Evolutionary conservation across 2,888 invertebrate genomes (phyloP).

Genomic region (Drosophila anomalipes): DNA sequence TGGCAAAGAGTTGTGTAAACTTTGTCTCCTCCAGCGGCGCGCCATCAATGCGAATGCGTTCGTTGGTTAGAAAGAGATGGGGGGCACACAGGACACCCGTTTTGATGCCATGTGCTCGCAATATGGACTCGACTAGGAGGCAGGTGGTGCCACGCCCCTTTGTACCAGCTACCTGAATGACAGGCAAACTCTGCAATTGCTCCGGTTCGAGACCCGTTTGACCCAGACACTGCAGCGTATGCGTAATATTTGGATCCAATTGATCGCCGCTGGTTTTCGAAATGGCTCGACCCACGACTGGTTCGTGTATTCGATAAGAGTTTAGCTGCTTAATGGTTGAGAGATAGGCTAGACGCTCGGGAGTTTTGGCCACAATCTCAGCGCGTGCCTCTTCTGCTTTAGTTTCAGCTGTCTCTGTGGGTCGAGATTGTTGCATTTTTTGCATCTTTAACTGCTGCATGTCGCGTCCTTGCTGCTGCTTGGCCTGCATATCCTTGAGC

Average conservation of each 20-base stretch:
- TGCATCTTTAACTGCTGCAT: slow-evolving; percentile 55
- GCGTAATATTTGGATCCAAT: slow-evolving; percentile 51
- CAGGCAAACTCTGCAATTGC: slow-evolving; percentile 52
- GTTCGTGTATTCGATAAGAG: slow-evolving; percentile 48
- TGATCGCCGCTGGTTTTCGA: slow-evolving; percentile 24
- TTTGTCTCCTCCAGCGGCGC: slow-evolving; percentile 43
- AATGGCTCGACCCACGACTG: slow-evolving; percentile 29
- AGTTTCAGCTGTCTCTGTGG: neutral
- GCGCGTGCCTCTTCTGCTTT: neutral
- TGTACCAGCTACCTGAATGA: slow-evolving; percentile 67
- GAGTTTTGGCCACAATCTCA: slow-evolving; percentile 18
- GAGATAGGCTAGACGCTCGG: slow-evolving; percentile 64
- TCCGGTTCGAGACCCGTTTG: slow-evolving; percentile 42
- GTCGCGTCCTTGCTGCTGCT: slow-evolving; percentile 60
- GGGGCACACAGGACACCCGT: slow-evolving; percentile 63
- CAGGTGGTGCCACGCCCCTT: slow-evolving; percentile 71
- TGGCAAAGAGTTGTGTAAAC: slow-evolving; percentile 59
- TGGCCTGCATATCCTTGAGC: slow-evolving; percentile 64
- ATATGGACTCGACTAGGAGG: slow-evolving; percentile 58
- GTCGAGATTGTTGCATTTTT: slow-evolving; percentile 1
- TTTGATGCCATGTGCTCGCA: slow-evolving; percentile 54
- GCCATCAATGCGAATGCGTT: slow-evolving; percentile 66
- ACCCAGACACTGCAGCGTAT: slow-evolving; percentile 57
- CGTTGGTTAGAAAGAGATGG: slow-evolving; percentile 64
- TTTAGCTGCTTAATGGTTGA: slow-evolving; percentile 52